Evolutionary conservation across 2,797 vertebrate species (phyloP).

Genomic region (Xiphorhynchus erythropygius): DNA sequence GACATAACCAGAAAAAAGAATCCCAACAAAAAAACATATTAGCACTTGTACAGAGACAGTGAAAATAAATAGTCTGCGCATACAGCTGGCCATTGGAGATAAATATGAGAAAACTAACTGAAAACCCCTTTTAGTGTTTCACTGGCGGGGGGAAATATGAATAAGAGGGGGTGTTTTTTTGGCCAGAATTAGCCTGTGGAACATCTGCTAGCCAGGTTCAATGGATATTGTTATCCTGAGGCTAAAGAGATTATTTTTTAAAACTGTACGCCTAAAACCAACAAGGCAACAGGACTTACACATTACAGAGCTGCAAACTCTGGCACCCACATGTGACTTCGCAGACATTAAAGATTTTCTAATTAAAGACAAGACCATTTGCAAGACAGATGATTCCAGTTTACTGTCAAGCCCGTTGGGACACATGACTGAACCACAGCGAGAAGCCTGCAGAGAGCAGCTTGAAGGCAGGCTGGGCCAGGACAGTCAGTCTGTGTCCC

Average conservation of each 20-base stretch:
- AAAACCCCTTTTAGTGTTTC: neutral
- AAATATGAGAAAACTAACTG: neutral
- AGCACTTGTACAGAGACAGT: neutral
- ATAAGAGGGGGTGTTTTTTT: too few species aligned
- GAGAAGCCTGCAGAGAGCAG: neutral
- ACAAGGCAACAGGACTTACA: neutral
- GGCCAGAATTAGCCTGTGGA: neutral
- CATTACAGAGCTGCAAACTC: neutral
- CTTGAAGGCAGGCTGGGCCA: neutral
- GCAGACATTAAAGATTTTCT: slow-evolving; percentile 53
- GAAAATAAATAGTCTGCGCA: slow-evolving; percentile 23
- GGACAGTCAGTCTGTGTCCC: neutral
- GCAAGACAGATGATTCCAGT: slow-evolving; percentile 38
- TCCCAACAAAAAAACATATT: neutral
- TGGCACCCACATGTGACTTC: slow-evolving; percentile 30
- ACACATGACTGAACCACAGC: neutral
- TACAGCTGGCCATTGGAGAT: neutral
- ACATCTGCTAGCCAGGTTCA: neutral
- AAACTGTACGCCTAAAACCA: neutral
- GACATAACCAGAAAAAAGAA: neutral
- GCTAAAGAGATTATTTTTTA: neutral
- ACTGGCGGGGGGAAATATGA: neutral
- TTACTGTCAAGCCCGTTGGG: neutral
- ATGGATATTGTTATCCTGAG: neutral
- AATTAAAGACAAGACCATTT: slow-evolving; percentile 43